Evolutionary conservation across 2,797 vertebrate genomes (phyloP), one percentile per base, ranked within the genome.

Genomic region (Dendrocincla fuliginosa): DNA sequence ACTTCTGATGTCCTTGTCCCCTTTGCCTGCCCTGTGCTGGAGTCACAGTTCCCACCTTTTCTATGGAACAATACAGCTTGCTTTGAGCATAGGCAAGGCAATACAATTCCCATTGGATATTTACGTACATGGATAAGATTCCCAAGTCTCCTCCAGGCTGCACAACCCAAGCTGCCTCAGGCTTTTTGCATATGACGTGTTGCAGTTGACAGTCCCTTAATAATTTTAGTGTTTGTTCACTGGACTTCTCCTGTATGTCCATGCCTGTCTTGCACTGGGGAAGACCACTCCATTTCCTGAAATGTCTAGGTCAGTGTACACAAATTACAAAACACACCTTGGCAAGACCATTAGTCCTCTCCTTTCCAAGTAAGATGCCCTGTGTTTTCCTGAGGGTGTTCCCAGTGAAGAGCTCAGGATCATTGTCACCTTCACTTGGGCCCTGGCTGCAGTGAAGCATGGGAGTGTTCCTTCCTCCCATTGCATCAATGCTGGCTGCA

Each of bases 241-340:
- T 61, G 80, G 33, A 33, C 25, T 78, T 16, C 13, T 68, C 19
- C 22, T 22, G 4, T n/a, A 6, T 5, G 3, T 47, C 28, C 32
- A 3, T 25, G 24, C 56, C 42, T 64, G 11, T 44, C 33, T 30
- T 52, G 22, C 44, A 17, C 19, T 12, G 42, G 32, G 46, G 42
- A 65, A 69, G 37, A 19, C 13, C 68, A 33, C 82, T 32, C 13
- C 9, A 8, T 67, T 33, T 75, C 57, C 49, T 64, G 10, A 83
- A 64, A 14, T 39, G 19, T 61, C 23, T n/a, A 7, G 0, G 2
- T 70, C 4, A 2, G 16, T n/a, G 11, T 37, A 11, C 16, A 11
- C 67, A 55, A 50, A 42, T 75, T 75, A 27, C 20, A 86, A 69
- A 57, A 9, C 42, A 27, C 17, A 13, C 18, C 5, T 44, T 57